Percentiles rank a stretch among this genome's conserved stretches.
phyloP scores from a whole-genome alignment of 2,113 vertebrate genomes.

The Petaurus breviceps region DNA sequence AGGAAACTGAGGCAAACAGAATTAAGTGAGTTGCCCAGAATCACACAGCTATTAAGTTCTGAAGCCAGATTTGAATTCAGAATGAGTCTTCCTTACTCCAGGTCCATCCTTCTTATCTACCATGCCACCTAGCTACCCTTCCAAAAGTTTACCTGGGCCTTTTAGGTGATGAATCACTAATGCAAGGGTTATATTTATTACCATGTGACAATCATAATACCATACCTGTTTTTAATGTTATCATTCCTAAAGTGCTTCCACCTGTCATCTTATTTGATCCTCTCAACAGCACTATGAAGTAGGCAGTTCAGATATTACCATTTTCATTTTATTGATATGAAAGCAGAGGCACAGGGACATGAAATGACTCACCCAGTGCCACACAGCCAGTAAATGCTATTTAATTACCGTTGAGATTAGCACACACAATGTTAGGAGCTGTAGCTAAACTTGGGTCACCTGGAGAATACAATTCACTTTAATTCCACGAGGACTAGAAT shows the following conservation, averaged over 20 bases:
- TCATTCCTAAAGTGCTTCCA: neutral
- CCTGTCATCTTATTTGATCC: neutral
- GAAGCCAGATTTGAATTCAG: neutral
- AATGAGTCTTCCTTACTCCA: neutral
- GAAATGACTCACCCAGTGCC: neutral
- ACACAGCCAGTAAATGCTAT: neutral
- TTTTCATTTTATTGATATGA: neutral
- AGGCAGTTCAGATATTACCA: neutral
- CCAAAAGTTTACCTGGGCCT: neutral
- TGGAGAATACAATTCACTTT: neutral
- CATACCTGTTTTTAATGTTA: neutral
- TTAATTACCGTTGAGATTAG: neutral
- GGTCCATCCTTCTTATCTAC: too few species aligned
- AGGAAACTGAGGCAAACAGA: neutral
- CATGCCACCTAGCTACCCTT: neutral
- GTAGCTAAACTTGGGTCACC: neutral
- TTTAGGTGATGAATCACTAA: neutral
- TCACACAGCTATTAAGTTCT: neutral
- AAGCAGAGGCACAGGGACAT: neutral
- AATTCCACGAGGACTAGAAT: neutral
- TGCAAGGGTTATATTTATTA: neutral
- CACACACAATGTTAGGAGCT: too few species aligned
- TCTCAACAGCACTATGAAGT: neutral
- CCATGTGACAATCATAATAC: neutral
- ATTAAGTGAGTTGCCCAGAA: neutral